Percentiles rank a stretch among this genome's conserved stretches.
Conservation (phyloP, 2,888 invertebrate genomes). For the Parnassius mnemosyne region DNA sequence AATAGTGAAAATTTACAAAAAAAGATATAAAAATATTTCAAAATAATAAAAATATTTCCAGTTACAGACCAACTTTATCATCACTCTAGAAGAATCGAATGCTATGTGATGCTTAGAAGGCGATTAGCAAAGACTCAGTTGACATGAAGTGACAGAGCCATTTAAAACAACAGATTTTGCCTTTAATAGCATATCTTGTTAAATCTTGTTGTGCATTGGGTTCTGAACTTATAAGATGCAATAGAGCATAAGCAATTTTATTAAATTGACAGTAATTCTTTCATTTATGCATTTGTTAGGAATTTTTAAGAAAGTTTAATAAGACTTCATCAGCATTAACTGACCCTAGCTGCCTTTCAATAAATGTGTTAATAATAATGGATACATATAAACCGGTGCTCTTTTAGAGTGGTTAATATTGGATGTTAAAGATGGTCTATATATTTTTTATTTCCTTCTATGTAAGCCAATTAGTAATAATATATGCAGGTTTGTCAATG, state of each 20-base stretch:
- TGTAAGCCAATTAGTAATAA: slow-evolving; percentile 35
- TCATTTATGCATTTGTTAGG: slow-evolving; percentile 23
- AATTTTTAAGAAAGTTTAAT: slow-evolving; percentile 26
- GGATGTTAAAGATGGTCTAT: slow-evolving; percentile 47
- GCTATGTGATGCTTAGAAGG: slow-evolving; percentile 14
- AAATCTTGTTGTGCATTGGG: slow-evolving; percentile 14
- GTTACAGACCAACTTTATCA: slow-evolving; percentile 43
- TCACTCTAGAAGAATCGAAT: slow-evolving; percentile 38
- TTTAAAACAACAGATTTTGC: slow-evolving; percentile 7
- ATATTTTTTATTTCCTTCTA: slow-evolving; percentile 56
- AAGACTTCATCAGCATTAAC: slow-evolving; percentile 9
- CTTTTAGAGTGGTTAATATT: slow-evolving; percentile 55
- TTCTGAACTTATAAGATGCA: slow-evolving; percentile 8
- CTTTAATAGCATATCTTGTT: slow-evolving; percentile 5
- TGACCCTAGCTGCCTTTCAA: slow-evolving; percentile 19
- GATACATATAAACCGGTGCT: slow-evolving; percentile 47
- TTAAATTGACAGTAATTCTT: slow-evolving; percentile 14
- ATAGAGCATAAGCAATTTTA: slow-evolving; percentile 5
- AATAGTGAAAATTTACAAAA: slow-evolving; percentile 58
- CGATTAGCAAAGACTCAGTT: slow-evolving; percentile 15
- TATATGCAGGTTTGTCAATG: slow-evolving; percentile 25
- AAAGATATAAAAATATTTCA: slow-evolving; percentile 60
- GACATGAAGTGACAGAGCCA: slow-evolving; percentile 8
- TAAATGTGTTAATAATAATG: slow-evolving; percentile 19
- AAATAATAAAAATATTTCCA: slow-evolving; percentile 66